Base-by-base conservation (phyloP, 2,888 invertebrate genomes). In the Caenorhabditis sulstoni region DNA sequence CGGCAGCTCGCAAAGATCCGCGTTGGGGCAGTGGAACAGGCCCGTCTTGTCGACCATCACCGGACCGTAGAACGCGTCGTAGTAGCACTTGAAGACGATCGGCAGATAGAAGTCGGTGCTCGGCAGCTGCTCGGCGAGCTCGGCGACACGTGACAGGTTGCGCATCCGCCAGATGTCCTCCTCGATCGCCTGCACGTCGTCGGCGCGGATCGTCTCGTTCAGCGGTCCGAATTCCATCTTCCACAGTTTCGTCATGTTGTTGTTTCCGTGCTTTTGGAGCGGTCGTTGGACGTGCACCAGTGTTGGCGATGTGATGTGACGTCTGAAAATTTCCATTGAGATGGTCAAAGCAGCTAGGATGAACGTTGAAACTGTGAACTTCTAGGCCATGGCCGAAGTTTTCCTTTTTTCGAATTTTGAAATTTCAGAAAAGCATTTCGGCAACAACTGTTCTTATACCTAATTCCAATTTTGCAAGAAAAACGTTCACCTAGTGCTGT, bases 51-150 rank as follows among this genome's bases (percentile, higher is more conserved):
- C 16, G 22, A 58, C 70, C 16, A 66, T 58, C 1, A 53, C 61
- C 16, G 47, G 59, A 7, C 65, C 61, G 52, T 77, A 77, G 29
- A 77, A 71, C 9, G 53, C 47, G 23, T 77, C 77, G 49, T 77
- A 77, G 23, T 77, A 77, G 29, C 77, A 77, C 23, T 77, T 70
- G 70, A 71, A 77, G 0, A 77, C 70, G 16, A 77, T 71, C 1
- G 65, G 65, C 14, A 71, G 44, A 29, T 77, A 77, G 23, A 71
- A 77, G 37, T 71, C 77, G 9, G n/a, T 12, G 20, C 49, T 41
- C 18, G 77, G 77, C 14, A 77, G 59, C n/a, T 35, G 23, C 11
- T 65, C 20, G 5, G 52, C n/a, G 16, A 70, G 18, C n/a, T 37
- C 49, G 7, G 18, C 14, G 14, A 68, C 50, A 11, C 22, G n/a